Percentiles rank a stretch among this genome's conserved stretches.
These are phyloP conservation scores for Athene cunicularia DNA, from an alignment of 2,113 vertebrate species.

Conservation along the genomic window DNA sequence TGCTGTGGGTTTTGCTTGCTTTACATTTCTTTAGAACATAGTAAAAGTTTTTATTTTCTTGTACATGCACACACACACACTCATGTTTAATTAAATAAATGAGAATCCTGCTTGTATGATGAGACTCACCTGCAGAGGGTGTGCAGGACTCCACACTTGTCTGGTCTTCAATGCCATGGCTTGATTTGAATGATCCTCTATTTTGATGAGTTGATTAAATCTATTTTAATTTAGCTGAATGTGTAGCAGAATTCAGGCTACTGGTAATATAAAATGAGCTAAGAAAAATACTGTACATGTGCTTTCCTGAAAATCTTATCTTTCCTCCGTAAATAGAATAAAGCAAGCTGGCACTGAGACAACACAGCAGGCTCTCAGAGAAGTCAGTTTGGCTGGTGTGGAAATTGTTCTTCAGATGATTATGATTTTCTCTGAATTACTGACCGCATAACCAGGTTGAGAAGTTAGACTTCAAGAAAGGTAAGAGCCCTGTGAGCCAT, in stretches of 20 bases:
- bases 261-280: background rate
- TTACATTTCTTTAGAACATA: background rate
- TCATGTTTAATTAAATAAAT: background rate
- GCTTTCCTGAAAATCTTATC: background rate
- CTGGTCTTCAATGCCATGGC: background rate
- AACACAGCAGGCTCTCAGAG: background rate
- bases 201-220: background rate
- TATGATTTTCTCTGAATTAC: background rate
- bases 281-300: background rate
- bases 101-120: background rate
- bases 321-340: background rate
- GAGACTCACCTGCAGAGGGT: background rate
- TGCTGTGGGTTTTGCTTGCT: background rate
- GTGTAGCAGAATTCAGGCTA: background rate
- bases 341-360: background rate
- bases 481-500: background rate
- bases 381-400: background rate
- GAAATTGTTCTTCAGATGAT: background rate
- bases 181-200: background rate
- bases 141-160: background rate
- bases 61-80: background rate
- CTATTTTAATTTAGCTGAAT: background rate
- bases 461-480: background rate
- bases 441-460: background rate
- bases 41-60: background rate